phyloP scores from a whole-genome alignment of 2,888 invertebrate genomes.

The Mimumesa dahlbomi region DNA sequence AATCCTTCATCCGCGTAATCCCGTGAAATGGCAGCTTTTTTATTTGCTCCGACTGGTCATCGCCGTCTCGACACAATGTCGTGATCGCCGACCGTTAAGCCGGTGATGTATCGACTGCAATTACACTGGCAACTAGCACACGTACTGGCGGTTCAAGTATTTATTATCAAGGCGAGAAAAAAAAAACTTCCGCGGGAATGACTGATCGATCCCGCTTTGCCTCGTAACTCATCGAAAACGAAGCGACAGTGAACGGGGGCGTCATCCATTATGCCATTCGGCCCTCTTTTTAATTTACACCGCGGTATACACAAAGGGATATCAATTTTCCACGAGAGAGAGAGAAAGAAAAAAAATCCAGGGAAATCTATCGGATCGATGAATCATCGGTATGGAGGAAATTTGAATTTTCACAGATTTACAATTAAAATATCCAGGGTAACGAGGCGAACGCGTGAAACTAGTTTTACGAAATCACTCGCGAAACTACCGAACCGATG shows the following conservation, averaged over 20 bases:
- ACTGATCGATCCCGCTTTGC: background rate
- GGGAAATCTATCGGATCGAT: too few species aligned
- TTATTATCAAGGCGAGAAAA: slow-evolving; percentile 4
- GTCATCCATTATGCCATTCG: background rate
- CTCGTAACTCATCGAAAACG: background rate
- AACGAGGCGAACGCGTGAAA: too few species aligned
- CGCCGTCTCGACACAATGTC: background rate
- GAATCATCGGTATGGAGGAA: too few species aligned
- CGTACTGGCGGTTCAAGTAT: background rate
- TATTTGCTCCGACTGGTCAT: background rate
- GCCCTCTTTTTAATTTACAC: too few species aligned
- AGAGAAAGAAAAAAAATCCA: too few species aligned
- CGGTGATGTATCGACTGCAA: slow-evolving; percentile 7
- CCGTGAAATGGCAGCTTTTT: slow-evolving; percentile 3
- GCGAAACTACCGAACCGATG: too few species aligned
- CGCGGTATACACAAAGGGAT: too few species aligned
- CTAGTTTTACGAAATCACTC: too few species aligned
- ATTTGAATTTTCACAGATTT: too few species aligned
- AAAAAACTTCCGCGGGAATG: background rate
- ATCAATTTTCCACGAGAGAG: too few species aligned
- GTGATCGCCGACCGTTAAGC: slow-evolving; percentile 8
- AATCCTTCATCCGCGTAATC: slow-evolving; percentile 19
- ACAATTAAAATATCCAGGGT: too few species aligned
- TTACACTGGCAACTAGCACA: background rate
- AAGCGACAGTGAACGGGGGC: background rate